A percentile compares a stretch with the other conserved stretches of the same genome.
phyloP scores from a whole-genome alignment of 2,888 invertebrate genomes.

The Drosophila paracracens region DNA sequence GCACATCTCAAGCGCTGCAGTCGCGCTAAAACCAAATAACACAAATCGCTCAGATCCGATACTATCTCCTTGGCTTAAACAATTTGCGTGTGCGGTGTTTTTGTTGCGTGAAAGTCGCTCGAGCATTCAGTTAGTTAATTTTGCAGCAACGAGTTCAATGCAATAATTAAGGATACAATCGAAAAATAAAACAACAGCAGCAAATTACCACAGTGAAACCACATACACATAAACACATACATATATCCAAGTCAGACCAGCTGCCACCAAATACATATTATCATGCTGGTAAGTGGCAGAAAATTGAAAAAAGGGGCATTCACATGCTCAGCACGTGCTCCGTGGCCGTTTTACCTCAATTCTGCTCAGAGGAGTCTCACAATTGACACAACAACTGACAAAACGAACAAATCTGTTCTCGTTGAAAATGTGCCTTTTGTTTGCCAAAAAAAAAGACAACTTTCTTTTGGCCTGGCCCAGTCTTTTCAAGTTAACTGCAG shows the following conservation, averaged over 20 bases:
- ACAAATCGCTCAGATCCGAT: slow-evolving; percentile 11
- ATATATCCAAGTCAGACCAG: slow-evolving; percentile 1
- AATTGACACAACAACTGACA: slow-evolving; percentile 35
- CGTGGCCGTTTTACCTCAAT: slow-evolving; percentile 63
- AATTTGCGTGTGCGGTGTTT: slow-evolving; percentile 66
- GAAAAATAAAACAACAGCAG: slow-evolving; percentile 15
- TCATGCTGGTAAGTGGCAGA: slow-evolving; percentile 51
- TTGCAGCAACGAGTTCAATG: slow-evolving; percentile 55
- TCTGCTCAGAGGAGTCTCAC: slow-evolving; percentile 37
- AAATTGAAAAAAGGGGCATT: slow-evolving; percentile 21
- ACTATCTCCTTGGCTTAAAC: slow-evolving; percentile 42
- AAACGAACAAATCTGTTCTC: slow-evolving; percentile 24
- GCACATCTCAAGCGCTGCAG: slow-evolving; percentile 75
- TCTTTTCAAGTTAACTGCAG: slow-evolving; percentile 12
- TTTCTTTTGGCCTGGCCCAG: slow-evolving; percentile 58
- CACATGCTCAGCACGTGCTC: slow-evolving; percentile 53
- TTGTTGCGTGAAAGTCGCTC: slow-evolving; percentile 72
- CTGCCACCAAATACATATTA: slow-evolving; percentile 20
- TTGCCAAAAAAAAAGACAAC: slow-evolving; percentile 50
- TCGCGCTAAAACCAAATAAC: slow-evolving; percentile 43
- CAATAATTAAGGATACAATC: slow-evolving; percentile 65
- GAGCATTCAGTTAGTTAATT: slow-evolving; percentile 46
- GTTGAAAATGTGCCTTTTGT: slow-evolving; percentile 24
- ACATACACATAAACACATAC: background rate
- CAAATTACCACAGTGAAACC: slow-evolving; percentile 32